Conservation (phyloP, 2,888 invertebrate species). For the Campaea margaritaria region DNA sequence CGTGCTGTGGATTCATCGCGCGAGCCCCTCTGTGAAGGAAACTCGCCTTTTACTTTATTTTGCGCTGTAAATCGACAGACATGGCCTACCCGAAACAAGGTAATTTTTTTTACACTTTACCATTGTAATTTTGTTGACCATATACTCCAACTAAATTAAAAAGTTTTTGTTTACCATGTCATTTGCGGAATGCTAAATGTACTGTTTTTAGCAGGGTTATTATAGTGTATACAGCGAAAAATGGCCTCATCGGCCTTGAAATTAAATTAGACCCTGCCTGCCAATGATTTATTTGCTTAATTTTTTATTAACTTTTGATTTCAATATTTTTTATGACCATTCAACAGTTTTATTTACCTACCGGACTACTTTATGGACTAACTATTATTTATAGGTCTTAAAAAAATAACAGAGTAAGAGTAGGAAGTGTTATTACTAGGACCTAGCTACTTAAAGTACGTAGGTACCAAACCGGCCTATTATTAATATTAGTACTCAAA, state of each 20-base stretch:
- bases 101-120: slow-evolving; percentile 53
- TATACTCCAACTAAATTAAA: slow-evolving; percentile 43
- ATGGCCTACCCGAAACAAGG: slow-evolving; percentile 79
- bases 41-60: slow-evolving; percentile 45
- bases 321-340: no score
- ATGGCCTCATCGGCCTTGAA: slow-evolving; percentile 38
- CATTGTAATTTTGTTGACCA: slow-evolving; percentile 29
- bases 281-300: background rate
- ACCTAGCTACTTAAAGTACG: no score
- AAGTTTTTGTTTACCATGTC: slow-evolving; percentile 24
- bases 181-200: background rate
- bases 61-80: slow-evolving; percentile 44
- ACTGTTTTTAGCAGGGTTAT: slow-evolving; percentile 25
- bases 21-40: slow-evolving; percentile 54
- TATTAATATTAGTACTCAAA: no score
- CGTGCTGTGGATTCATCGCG: slow-evolving; percentile 61
- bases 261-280: slow-evolving; percentile 3
- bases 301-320: no score
- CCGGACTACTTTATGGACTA: no score
- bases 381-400: no score
- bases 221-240: slow-evolving; percentile 10
- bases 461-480: no score
- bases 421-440: no score
- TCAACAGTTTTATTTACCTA: no score
- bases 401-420: no score